These are phyloP conservation scores for Aromia moschata DNA, from an alignment of 2,888 invertebrate species.

Conservation along the genomic window DNA sequence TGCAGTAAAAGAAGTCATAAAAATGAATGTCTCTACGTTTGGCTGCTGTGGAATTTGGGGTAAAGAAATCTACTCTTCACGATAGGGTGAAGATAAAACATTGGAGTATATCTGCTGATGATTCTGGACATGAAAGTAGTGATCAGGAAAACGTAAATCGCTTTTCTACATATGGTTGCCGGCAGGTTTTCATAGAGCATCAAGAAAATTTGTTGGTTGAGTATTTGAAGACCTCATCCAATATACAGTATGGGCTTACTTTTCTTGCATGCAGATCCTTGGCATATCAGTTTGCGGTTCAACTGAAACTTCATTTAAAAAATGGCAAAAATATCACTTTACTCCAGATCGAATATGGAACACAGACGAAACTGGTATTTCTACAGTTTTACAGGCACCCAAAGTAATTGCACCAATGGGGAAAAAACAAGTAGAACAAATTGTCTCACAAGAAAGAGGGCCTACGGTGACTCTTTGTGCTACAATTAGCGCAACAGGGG, in stretches of 20 bases:
- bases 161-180: not conserved
- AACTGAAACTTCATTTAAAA: not conserved
- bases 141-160: too few species aligned
- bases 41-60: not conserved
- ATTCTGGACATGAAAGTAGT: not conserved
- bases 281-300: not conserved
- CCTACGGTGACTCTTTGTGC: too few species aligned
- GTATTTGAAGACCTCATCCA: not conserved
- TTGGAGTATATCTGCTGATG: not conserved
- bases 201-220: not conserved
- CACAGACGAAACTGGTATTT: constrained; percentile 29
- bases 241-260: not conserved
- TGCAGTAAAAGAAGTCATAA: too few species aligned
- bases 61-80: not conserved
- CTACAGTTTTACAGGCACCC: constrained; percentile 34
- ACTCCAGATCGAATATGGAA: constrained; percentile 21
- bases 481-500: too few species aligned
- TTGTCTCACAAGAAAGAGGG: too few species aligned
- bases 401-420: constrained; percentile 40
- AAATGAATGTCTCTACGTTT: not conserved
- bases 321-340: constrained; percentile 28
- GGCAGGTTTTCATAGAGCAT: not conserved
- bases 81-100: not conserved
- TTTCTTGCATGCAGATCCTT: not conserved
- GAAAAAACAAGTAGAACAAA: constrained; percentile 40